Evolutionary conservation across 1,140 invertebrate genomes (phyloP).

Genomic region (Gryon sp.): DNA sequence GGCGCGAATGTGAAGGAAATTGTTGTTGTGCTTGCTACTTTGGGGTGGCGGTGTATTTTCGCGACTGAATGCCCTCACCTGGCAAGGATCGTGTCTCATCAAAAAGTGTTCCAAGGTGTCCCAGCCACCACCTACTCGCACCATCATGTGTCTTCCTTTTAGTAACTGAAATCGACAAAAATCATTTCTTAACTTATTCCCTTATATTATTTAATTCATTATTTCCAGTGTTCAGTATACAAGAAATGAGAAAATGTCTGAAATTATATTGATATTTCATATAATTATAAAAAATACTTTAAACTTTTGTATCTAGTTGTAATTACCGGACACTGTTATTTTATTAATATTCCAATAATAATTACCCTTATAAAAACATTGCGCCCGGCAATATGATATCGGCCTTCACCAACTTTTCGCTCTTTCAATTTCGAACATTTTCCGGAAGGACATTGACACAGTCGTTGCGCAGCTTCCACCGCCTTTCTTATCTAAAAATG

Average conservation of each 20-base stretch:
- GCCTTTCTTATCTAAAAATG: constrained; percentile 83
- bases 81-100: constrained; percentile 92
- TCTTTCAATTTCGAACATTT: constrained; percentile 87
- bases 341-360: neutral
- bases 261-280: too few species aligned
- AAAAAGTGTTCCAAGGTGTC: constrained; percentile 95
- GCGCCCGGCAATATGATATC: constrained; percentile 88
- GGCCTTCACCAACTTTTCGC: constrained; percentile 89
- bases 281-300: neutral
- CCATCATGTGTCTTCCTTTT: constrained; percentile 94
- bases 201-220: too few species aligned
- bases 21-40: constrained; percentile 76
- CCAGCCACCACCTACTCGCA: constrained; percentile 95
- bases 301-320: too few species aligned
- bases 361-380: constrained; percentile 83
- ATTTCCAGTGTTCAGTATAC: too few species aligned
- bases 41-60: constrained; percentile 73
- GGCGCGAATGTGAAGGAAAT: constrained; percentile 85
- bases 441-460: constrained; percentile 85
- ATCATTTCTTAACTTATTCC: too few species aligned
- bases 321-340: too few species aligned
- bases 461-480: constrained; percentile 84
- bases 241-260: too few species aligned
- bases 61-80: constrained; percentile 85
- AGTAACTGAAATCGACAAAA: constrained; percentile 83